Base-by-base conservation (phyloP, 2,888 invertebrate genomes). In the Camptogramma bilineatum region DNA sequence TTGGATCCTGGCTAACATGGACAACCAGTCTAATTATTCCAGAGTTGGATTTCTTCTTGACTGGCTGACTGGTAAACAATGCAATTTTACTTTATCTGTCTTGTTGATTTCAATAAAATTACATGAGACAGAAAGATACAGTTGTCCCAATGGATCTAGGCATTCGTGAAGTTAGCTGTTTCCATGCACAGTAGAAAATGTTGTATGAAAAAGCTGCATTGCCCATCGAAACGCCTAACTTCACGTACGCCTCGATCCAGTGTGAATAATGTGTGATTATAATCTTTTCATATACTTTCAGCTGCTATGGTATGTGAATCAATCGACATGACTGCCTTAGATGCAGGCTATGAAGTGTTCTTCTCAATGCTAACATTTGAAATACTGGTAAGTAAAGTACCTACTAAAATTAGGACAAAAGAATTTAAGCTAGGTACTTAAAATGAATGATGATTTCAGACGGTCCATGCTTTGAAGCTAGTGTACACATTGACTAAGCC, bases 401-500 rank as follows among this genome's bases (percentile, higher is more conserved):
- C 28, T 28, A 28, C 18, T 57, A 13, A 44, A 44, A 16, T 16
- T 17, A 44, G 7, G 4, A 44, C 4, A 42, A n/a, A 16, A 1
- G 2, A 44, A 17, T 13, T 8, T 7, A 8, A 44, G 16, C 1
- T 3, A 5, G n/a, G n/a, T 16, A 44, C 59, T 28, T 16, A 24
- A 8, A 21, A 10, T 13, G 5, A 13, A 42, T 8, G 28, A 46
- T 50, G 18, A 66, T 86, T 88, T 50, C 78, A 93, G 93, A 84
- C 88, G 24, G 78, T 81, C 0, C 84, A 88, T 78, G 84, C 81
- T n/a, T 78, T 90, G 58, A 93, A 91, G 73, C 77, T 93, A 28
- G 82, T 93, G 0, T 93, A 93, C 66, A 90, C 83, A 7, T 74
- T 93, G 70, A 93, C 91, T 21, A 93, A 92, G 70, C 91, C 93